phyloP scores from a whole-genome alignment of 1,140 invertebrate species.

The Cotesia vestalis region DNA sequence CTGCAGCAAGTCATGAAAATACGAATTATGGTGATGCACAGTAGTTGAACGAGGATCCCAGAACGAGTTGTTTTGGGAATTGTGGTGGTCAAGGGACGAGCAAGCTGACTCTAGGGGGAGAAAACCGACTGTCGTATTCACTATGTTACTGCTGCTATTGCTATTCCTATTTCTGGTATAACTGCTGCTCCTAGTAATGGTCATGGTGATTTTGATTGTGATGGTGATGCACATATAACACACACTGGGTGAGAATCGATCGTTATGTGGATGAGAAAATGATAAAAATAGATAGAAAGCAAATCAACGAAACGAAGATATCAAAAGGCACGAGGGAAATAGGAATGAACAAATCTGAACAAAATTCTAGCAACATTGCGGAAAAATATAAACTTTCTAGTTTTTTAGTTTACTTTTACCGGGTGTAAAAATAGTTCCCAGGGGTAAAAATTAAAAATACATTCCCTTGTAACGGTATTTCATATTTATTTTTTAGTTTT shows the following conservation, averaged over 20 bases:
- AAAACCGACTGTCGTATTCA: background rate
- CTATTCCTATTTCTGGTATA: too few species aligned
- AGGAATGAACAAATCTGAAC: background rate
- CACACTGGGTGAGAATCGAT: background rate
- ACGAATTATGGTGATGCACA: constrained; percentile 36
- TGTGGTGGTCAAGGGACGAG: constrained; percentile 25
- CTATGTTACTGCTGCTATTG: too few species aligned
- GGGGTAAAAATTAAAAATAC: constrained; percentile 18
- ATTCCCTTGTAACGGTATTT: constrained; percentile 7
- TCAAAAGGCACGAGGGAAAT: constrained; percentile 12
- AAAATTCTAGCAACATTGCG: background rate
- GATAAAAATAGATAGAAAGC: background rate
- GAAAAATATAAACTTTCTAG: background rate
- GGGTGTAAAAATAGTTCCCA: background rate
- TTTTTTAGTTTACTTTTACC: background rate
- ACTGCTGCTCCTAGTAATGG: background rate
- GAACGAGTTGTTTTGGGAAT: constrained; percentile 33
- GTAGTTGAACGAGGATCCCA: constrained; percentile 20
- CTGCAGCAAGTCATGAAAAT: constrained; percentile 23
- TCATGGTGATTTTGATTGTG: background rate
- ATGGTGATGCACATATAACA: background rate
- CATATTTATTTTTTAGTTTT: background rate
- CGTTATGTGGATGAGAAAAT: constrained; percentile 10
- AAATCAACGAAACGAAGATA: constrained; percentile 18
- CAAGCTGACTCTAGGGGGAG: constrained; percentile 2